A percentile compares a stretch with the other conserved stretches of the same genome.
Conservation (phyloP, 1,140 invertebrate species). For the Papilio dardanus region DNA sequence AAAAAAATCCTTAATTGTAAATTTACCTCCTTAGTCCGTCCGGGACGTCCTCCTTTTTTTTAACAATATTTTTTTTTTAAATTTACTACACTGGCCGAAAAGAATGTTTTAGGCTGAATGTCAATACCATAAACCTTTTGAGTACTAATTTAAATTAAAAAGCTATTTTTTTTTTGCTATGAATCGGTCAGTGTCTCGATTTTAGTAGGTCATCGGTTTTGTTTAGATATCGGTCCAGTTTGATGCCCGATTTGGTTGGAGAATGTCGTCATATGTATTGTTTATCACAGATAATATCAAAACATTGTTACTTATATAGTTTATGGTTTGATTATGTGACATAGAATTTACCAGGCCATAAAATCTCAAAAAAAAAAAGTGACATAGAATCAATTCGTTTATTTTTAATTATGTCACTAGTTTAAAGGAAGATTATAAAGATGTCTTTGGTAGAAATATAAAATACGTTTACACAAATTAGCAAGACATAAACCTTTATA, state of each 20-base stretch:
- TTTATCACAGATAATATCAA: constrained; percentile 13
- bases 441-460: no score
- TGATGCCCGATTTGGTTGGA: background rate
- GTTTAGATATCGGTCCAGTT: constrained; percentile 10
- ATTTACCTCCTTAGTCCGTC: no score
- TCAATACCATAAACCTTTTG: background rate
- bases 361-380: no score
- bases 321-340: background rate
- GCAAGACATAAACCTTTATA: no score
- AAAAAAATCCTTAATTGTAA: no score
- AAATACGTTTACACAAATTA: no score
- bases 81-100: background rate
- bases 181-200: background rate
- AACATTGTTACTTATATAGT: constrained; percentile 21
- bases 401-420: background rate
- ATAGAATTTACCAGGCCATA: no score
- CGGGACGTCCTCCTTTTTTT: background rate
- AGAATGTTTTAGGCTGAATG: background rate
- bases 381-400: background rate
- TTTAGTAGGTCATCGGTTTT: background rate
- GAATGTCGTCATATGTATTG: constrained; percentile 17
- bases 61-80: background rate
- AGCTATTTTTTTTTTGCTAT: no score
- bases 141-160: background rate
- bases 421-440: no score